phyloP scores from a whole-genome alignment of 2,113 vertebrate genomes.

The Gavialis gangeticus region DNA sequence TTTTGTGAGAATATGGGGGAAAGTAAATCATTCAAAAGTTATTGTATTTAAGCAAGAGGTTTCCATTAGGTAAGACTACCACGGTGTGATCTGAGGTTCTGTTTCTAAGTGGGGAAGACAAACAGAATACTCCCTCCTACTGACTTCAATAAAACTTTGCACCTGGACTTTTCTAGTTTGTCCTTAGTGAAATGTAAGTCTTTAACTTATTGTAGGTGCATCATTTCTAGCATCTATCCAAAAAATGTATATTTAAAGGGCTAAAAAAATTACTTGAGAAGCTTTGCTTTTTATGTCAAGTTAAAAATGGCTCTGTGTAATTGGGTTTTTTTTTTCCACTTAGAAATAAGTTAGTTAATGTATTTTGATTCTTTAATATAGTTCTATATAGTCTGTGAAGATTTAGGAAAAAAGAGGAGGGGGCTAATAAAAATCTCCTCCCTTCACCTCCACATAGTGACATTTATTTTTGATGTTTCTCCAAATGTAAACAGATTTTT shows the following conservation, averaged over 20 bases:
- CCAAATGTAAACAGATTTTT: not conserved
- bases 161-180: not conserved
- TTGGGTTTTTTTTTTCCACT: not conserved
- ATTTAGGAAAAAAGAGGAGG: not conserved
- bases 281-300: not conserved
- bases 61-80: not conserved
- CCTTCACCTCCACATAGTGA: not conserved
- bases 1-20: not conserved
- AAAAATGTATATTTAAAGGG: not conserved
- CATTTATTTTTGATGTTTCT: not conserved
- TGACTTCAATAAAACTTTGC: not conserved
- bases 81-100: not conserved
- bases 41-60: not conserved
- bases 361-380: not conserved
- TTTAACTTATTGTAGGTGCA: not conserved
- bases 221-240: not conserved
- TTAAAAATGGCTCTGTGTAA: not conserved
- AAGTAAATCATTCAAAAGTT: not conserved
- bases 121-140: not conserved
- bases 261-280: not conserved
- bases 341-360: not conserved
- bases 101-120: not conserved
- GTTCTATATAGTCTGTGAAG: not conserved
- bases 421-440: too few species aligned
- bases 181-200: too few species aligned